These are phyloP conservation scores for Capricornis sumatraensis DNA, from an alignment of 2,113 vertebrate species.

Conservation along the genomic window DNA sequence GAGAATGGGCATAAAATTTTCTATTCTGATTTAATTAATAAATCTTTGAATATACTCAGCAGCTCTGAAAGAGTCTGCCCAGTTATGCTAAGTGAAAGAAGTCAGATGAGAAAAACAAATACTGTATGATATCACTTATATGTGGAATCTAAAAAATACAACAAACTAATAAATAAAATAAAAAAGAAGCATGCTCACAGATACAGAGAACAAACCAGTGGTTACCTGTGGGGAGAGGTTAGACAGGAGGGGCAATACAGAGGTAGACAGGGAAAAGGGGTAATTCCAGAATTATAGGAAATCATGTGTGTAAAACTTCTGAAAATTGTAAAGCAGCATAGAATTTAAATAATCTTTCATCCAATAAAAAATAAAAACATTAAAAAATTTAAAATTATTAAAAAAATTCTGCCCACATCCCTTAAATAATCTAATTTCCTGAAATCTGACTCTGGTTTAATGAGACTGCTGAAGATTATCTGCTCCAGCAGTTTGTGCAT, in stretches of 20 bases:
- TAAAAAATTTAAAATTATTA: neutral
- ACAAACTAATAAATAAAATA: neutral
- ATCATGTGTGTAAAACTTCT: neutral
- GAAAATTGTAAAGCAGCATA: neutral
- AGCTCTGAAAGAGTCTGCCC: neutral
- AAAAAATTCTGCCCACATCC: neutral
- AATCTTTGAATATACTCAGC: neutral
- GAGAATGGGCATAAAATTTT: neutral
- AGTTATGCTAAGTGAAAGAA: neutral
- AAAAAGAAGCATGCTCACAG: neutral
- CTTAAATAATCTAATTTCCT: neutral
- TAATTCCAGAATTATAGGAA: neutral
- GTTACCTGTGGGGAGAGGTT: neutral
- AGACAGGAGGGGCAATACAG: neutral
- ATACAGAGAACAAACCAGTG: neutral
- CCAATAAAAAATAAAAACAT: neutral
- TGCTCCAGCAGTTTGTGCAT: neutral
- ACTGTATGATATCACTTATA: neutral
- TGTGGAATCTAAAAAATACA: neutral
- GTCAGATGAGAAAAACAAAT: neutral
- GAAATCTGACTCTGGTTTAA: neutral
- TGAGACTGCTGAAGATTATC: neutral
- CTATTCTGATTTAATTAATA: neutral
- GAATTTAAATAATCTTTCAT: neutral
- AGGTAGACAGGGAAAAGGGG: neutral